Base-by-base conservation (phyloP, 2,888 invertebrate species). In the Gari tellinella region DNA sequence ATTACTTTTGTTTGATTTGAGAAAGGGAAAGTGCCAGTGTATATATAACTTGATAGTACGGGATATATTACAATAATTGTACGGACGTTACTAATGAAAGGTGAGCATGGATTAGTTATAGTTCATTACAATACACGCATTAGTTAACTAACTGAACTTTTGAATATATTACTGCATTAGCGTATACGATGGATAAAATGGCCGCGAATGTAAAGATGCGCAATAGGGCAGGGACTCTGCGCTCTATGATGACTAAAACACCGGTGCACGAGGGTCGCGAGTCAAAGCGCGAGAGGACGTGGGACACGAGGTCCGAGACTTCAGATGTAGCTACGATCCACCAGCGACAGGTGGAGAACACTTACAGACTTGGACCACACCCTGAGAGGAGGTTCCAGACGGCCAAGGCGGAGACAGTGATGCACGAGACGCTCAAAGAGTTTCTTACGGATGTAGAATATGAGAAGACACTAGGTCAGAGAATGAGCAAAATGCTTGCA, bases 401-500 rank as follows among this genome's bases (percentile, higher is more conserved):
- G 14, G 57, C 57, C 8, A 72, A 72, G 56, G 82, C 78, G 41
- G 80, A 82, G 58, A 58, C 37, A 17, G 60, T 80, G 14, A 84
- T 84, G 82, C 65, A 56, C n/a, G 77, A 80, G 2, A 61, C 68
- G 3, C 61, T 85, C 1, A 61, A 65, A 26, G 76, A 78, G 38
- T 68, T 61, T n/a, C 65, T 85, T 4, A 67, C 66, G 0, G 76
- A 80, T 25, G 73, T 76, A 1, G 63, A 78, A 21, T 86, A 86
- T 65, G 74, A 80, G 21, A 73, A 77, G 19, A 76, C 73, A 1
- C 63, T 78, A 10, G 78, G 81, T 26, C 74, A 81, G 38, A 48
- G 75, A 23, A 66, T 86, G 58, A 73, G 83, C 14, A 81, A 79
- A 49, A 66, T 80, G 49, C 60, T 86, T 19, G 68, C 85, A 1